Base-by-base conservation (phyloP, 2,113 vertebrate genomes). In the Numenius arquata region DNA sequence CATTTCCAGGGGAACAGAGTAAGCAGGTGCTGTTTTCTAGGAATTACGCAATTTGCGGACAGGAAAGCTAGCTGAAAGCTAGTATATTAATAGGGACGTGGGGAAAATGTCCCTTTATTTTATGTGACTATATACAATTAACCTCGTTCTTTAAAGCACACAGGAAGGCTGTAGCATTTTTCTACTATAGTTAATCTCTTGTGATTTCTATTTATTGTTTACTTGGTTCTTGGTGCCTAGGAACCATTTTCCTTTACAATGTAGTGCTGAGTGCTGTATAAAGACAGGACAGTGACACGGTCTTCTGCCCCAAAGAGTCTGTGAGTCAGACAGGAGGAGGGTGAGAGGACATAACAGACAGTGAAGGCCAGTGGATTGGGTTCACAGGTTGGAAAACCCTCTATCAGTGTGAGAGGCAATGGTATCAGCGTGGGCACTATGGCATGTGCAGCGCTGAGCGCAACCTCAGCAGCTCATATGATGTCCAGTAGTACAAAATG, bases 281-380 rank as follows among this genome's bases (percentile, higher is more conserved):
- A 55, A 41, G 32, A 63, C 10, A 56, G 38, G 70, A 22, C n/a
- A 50, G 47, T 29, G 65, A 32, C 16, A 9, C 0, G 1, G 7
- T 55, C 27, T 83, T 50, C 47, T 56, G 30, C 61, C 45, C 40
- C 22, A 6, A 11, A 36, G 26, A 25, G 36, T 34, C 50, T 29
- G 9, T 20, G 27, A 5, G 23, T n/a, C 30, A 66, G n/a, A 14
- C 10, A 9, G 41, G 67, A 48, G n/a, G 76, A 41, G 15, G 34
- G 11, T 11, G 14, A 52, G 56, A 58, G 59, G 48, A 17, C 2
- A 1, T n/a, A 19, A 55, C 15, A 43, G 45, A 32, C 0, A 1
- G 16, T 9, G 13, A 63, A 50, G 55, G 62, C 25, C 11, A 9
- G 11, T 22, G 22, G 29, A 10, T 30, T 43, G 41, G 27, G n/a